Evolutionary conservation across 2,888 invertebrate species (phyloP), one percentile per base, ranked within the genome.

Genomic region (Tachina fera): DNA sequence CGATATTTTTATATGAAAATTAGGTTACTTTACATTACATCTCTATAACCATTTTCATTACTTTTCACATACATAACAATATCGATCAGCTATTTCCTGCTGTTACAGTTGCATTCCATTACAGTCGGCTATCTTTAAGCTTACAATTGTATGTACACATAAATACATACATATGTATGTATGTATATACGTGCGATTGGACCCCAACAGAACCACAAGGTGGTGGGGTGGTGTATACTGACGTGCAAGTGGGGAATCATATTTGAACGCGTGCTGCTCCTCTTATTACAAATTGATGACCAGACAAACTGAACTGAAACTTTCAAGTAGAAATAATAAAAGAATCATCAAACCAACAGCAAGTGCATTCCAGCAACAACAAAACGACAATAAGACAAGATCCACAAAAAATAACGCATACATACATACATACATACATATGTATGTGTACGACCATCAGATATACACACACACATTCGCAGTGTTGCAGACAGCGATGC

Each of bases 201-300:
- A 74, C 43, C 14, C 19, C 43, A 58, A 41, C 51, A 63, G 63
- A 76, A 22, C 41, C 76, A 56, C 22, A 31, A 31, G 22, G 41
- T 68, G 41, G 63, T 65, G 49, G 13, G 16, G 14, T 39, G 16
- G 31, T 63, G 13, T 10, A 19, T 56, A 47, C 14, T 43, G 53
- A 63, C 45, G 53, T 67, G 16, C 41, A 67, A 74, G 80, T 65
- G 72, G 72, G 19, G 31, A 49, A 70, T 56, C 56, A 68, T 70
- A 68, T 82, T 65, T 65, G 51, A 74, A 85, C 82, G 85, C 85
- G 85, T 85, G 85, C 85, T n/a, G n/a, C n/a, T n/a, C n/a, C n/a
- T 85, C 78, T 79, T 79, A 79, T 75, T 82, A 79, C 81, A 85
- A 85, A 85, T 85, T 85, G 70, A 75, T 75, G 85, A 75, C 82